A percentile compares a stretch with the other conserved stretches of the same genome.
Conservation (phyloP, 2,113 vertebrate genomes). For the Cavia aperea region DNA sequence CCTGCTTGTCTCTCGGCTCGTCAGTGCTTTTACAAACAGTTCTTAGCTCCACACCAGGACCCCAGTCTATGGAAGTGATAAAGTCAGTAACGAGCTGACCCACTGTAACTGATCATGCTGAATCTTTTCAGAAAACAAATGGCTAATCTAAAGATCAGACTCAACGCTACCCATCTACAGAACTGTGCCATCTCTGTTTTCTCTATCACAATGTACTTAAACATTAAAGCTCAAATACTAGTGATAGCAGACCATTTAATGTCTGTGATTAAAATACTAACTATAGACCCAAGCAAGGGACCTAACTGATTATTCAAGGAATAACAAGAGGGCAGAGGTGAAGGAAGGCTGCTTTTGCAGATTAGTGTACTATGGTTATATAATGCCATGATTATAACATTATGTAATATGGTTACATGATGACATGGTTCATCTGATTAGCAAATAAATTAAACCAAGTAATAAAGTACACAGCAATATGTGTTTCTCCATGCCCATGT, state of each 20-base stretch:
- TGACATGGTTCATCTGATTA: not conserved
- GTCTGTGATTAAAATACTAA: not conserved
- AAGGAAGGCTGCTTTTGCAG: constrained; percentile 19
- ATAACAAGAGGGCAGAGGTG: not conserved
- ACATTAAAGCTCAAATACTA: not conserved
- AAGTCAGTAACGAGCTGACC: not conserved
- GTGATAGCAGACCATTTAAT: not conserved
- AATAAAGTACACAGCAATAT: constrained; percentile 7
- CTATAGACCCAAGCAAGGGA: not conserved
- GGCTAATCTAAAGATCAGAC: not conserved
- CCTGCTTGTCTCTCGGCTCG: not conserved
- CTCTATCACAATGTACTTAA: not conserved
- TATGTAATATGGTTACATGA: not conserved
- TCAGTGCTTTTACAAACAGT: not conserved
- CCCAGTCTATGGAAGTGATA: not conserved
- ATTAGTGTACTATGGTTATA: not conserved
- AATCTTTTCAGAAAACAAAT: not conserved
- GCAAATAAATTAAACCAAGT: constrained; percentile 13
- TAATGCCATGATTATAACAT: not conserved
- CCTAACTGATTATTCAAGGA: not conserved
- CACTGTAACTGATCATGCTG: not conserved
- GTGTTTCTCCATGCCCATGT: constrained; percentile 36
- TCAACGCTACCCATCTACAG: not conserved
- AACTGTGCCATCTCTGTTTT: not conserved
- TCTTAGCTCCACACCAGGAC: not conserved